Base-by-base conservation (phyloP, 2,797 vertebrate genomes). In the Centropyge bicolor region DNA sequence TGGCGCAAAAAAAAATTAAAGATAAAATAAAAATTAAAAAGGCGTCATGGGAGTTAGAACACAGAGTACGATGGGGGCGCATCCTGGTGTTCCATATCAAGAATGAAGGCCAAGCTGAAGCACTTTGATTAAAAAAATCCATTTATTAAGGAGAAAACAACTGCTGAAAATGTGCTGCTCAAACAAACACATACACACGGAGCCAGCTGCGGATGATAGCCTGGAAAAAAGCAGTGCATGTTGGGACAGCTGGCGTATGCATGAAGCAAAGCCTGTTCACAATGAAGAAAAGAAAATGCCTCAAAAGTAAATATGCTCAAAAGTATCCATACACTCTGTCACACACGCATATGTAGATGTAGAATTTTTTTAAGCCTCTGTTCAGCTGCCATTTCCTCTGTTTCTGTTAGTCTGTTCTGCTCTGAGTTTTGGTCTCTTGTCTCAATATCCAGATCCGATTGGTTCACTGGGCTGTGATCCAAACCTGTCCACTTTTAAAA, bases 41-140 rank as follows among this genome's bases (percentile, higher is more conserved):
- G 46, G 93, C 93, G 40, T 95, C 93, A 96, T 95, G 96, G 92
- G 94, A 94, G 95, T 94, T 94, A 95, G 83, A 95, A 84, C 84
- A 91, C 92, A 95, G 74, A 86, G 93, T 91, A 95, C 27, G 59
- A 92, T 91, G 91, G 78, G 60, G 90, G 81, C 52, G 54, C 76
- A 83, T 89, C 88, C 80, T 61, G 76, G 74, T 78, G 72, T 82
- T 84, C 84, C 70, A 88, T 45, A 83, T 61, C 64, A 56, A 83
- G 76, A 91, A 94, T 92, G 89, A 86, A 80, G 84, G 86, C 83
- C n/a, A 87, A 75, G 76, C 80, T 84, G 74, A 86, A 82, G 74
- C 82, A 76, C 65, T 72, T 62, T 64, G 41, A 86, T 43, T 16
- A 84, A 83, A 84, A 45, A 52, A 78, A 83, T 78, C 43, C 4